Evolutionary conservation across 2,888 invertebrate species (phyloP).

Genomic region (Nezara viridula): DNA sequence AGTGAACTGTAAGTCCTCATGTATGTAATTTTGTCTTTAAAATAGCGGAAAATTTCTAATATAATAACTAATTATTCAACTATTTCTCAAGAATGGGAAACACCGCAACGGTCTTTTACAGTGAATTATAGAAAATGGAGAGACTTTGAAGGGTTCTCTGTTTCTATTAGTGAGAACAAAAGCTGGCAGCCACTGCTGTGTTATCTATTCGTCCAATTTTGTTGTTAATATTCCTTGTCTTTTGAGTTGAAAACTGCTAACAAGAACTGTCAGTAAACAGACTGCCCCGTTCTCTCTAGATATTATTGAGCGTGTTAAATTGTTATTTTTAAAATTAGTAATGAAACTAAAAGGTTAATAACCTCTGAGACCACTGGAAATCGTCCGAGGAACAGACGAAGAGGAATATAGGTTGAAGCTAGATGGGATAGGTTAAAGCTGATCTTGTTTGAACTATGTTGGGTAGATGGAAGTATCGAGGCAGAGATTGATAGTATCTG

Average conservation of each 20-base stretch:
- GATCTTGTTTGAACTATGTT: too few species aligned
- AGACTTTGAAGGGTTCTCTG: neutral
- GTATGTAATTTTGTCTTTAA: neutral
- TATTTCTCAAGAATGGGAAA: neutral
- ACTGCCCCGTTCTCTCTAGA: neutral
- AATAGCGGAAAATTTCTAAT: neutral
- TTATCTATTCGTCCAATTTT: neutral
- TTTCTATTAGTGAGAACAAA: neutral
- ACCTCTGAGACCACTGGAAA: too few species aligned
- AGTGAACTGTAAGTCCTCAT: neutral
- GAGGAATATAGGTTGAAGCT: too few species aligned
- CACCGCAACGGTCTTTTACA: neutral
- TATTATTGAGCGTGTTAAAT: too few species aligned
- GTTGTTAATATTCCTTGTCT: neutral
- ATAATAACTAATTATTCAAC: neutral
- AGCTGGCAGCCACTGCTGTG: neutral
- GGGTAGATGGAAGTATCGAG: too few species aligned
- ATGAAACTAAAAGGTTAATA: too few species aligned
- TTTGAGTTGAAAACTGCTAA: neutral
- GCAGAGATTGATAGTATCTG: too few species aligned
- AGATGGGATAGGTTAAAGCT: too few species aligned
- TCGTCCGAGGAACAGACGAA: too few species aligned
- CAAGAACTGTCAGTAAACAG: neutral
- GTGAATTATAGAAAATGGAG: neutral
- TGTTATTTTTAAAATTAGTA: too few species aligned